A percentile compares a stretch with the other conserved stretches of the same genome.
Conservation (phyloP, 2,797 vertebrate genomes). For the Zenarchopterus dispar region DNA sequence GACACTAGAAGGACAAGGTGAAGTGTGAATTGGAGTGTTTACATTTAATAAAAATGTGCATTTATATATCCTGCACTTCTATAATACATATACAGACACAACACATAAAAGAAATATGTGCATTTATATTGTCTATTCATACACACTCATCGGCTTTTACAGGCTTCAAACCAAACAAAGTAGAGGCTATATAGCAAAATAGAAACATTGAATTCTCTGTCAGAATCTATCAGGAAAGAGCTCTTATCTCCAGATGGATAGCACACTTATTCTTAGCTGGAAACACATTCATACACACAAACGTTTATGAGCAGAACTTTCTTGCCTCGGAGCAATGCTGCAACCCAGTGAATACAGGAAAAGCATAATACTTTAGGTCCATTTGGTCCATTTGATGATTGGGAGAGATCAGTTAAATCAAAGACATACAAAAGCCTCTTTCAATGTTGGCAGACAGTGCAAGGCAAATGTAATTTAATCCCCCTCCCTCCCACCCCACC, state of each 20-base stretch:
- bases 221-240: conserved; percentile 70
- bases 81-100: conserved; percentile 29
- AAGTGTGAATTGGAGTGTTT: not conserved
- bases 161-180: conserved; percentile 55
- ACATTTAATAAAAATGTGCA: conserved; percentile 62
- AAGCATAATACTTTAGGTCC: conserved; percentile 50
- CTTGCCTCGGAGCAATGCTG: conserved; percentile 25
- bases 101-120: conserved; percentile 62
- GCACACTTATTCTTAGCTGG: conserved; percentile 46
- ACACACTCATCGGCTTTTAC: conserved; percentile 18
- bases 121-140: conserved; percentile 73
- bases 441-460: conserved; percentile 57
- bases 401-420: conserved; percentile 73
- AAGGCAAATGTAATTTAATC: conserved; percentile 72
- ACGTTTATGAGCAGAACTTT: conserved; percentile 14
- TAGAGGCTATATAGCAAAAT: conserved; percentile 47
- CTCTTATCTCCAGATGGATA: conserved; percentile 60
- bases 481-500: conserved; percentile 52
- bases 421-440: conserved; percentile 63
- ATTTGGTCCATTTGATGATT: conserved; percentile 65
- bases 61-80: conserved; percentile 48
- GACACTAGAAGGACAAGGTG: conserved; percentile 52
- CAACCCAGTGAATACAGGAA: conserved; percentile 50
- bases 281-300: conserved; percentile 32
- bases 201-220: conserved; percentile 71